These are phyloP conservation scores for Hipposideros larvatus DNA, from an alignment of 2,797 vertebrate genomes.

Conservation along the genomic window DNA sequence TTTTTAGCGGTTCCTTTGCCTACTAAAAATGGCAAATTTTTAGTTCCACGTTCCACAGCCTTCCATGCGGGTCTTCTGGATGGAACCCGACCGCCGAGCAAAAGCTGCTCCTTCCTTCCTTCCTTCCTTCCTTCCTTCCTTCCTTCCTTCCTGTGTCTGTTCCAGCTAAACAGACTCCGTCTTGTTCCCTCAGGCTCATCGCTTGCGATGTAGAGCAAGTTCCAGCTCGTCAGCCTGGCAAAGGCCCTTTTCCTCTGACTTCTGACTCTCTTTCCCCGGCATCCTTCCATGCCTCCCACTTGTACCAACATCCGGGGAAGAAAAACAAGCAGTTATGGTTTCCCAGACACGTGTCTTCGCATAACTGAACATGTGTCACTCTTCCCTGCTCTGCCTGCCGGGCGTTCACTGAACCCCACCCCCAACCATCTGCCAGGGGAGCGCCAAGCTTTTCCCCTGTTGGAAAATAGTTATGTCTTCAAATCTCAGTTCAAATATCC, in stretches of 20 bases:
- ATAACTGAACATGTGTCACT: neutral
- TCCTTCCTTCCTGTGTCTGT: neutral
- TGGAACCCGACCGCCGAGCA: rapidly evolving
- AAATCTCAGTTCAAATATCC: neutral
- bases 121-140: neutral
- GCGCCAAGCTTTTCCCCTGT: neutral
- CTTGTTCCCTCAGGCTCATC: neutral
- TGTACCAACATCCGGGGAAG: neutral
- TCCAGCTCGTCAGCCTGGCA: rapidly evolving
- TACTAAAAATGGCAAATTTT: neutral
- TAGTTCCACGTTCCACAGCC: neutral
- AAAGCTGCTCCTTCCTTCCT: too few species aligned
- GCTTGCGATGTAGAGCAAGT: too few species aligned
- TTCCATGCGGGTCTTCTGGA: neutral
- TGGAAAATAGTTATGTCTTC: neutral
- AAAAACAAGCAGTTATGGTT: neutral
- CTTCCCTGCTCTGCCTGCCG: rapidly evolving
- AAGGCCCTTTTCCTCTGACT: neutral
- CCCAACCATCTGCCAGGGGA: neutral
- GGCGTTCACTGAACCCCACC: rapidly evolving
- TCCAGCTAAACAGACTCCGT: neutral
- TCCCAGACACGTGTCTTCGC: neutral
- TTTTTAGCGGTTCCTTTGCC: neutral
- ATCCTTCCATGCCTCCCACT: rapidly evolving
- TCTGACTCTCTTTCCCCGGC: neutral